Evolutionary conservation across 2,888 invertebrate species (phyloP), one percentile per base, ranked within the genome.

Genomic region (Mythimna pallens): DNA sequence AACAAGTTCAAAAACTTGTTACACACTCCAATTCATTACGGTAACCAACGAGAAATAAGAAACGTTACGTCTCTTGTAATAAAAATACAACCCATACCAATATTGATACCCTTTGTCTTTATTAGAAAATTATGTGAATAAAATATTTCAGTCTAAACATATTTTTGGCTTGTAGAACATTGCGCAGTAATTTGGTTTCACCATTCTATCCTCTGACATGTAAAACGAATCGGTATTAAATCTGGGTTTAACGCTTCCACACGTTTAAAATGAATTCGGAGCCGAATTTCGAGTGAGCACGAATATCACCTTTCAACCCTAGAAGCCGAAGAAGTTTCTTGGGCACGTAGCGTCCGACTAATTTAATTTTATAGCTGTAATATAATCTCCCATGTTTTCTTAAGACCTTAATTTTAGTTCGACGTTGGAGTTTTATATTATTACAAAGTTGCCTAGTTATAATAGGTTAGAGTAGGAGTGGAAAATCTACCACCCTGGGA

Each of bases 1-100:
- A 86, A 84, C 88, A 84, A 80, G 81, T 74, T 78, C 70, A 57
- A 79, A 80, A 83, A 80, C 73, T 64, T 76, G 86, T 79, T 73
- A 70, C 78, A 54, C 58, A 66, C 72, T 66, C 34, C 50, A 65
- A 67, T 76, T 65, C 54, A 63, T 82, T 81, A 65, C 66, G 50
- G 50, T 52, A n/a, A 52, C 50, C 9, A 3, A 3, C 8, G 9
- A 52, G n/a, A 66, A 75, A 71, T 55, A 59, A 61, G 22, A 54
- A 58, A 61, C 50, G 7, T 65, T 36, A 57, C 25, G n/a, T 50
- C 36, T 62, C 25, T 40, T 57, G 50, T 70, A 63, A 9, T 63
- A 36, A 55, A 79, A 67, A 61, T 47, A 62, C 50, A 59, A 70
- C 50, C 34, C 17, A 6, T 47, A 14, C 65, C 58, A 65, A 55